phyloP scores from a whole-genome alignment of 2,113 vertebrate genomes.

The cat (Felis catus) region DNA sequence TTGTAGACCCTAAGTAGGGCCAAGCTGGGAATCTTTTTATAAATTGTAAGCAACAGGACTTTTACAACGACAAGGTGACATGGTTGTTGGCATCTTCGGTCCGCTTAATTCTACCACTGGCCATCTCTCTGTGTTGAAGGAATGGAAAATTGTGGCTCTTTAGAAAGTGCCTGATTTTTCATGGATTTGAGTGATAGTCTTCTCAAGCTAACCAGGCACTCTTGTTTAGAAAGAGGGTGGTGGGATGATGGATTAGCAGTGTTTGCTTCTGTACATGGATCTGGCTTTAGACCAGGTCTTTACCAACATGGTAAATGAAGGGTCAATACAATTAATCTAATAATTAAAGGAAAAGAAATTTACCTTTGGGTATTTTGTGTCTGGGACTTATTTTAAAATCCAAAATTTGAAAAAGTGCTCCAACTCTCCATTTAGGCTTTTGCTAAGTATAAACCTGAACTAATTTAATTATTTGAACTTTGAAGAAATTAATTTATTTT shows the following conservation, averaged over 20 bases:
- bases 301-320: neutral
- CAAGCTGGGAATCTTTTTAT: conserved; percentile 54
- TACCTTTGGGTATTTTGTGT: neutral
- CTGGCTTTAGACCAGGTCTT: neutral
- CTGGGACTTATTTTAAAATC: conserved; percentile 2
- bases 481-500: conserved; percentile 26
- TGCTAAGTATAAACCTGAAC: neutral
- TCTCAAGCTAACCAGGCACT: neutral
- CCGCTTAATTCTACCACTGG: conserved; percentile 13
- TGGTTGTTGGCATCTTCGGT: neutral
- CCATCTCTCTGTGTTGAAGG: conserved; percentile 35
- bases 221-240: neutral
- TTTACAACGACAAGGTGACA: conserved; percentile 44
- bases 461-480: conserved; percentile 32
- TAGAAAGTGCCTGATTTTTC: conserved; percentile 44
- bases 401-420: neutral
- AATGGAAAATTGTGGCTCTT: conserved; percentile 45
- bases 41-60: conserved; percentile 54
- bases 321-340: neutral
- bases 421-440: neutral
- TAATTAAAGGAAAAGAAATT: conserved; percentile 19
- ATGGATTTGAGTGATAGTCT: neutral
- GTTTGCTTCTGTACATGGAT: neutral
- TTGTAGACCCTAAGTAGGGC: neutral
- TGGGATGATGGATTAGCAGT: neutral